Percentiles rank a stretch among this genome's conserved stretches.
phyloP scores from a whole-genome alignment of 2,113 vertebrate genomes.

The Peromyscus californicus region DNA sequence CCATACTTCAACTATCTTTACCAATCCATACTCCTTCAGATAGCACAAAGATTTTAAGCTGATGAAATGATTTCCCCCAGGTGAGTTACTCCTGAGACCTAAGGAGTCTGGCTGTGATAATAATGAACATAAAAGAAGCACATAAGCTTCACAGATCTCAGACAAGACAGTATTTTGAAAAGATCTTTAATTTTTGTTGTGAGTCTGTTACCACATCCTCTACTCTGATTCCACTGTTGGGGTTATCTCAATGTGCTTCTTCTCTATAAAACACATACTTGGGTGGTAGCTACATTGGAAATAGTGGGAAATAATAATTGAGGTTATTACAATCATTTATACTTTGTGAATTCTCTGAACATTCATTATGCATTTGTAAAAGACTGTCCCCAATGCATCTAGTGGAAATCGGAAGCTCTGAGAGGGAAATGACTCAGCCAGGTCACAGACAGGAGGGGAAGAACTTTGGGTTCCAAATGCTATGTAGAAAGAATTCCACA shows the following conservation, averaged over 20 bases:
- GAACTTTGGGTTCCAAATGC: neutral
- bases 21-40: neutral
- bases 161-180: neutral
- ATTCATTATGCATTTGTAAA: neutral
- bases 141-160: neutral
- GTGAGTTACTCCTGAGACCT: neutral
- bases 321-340: neutral
- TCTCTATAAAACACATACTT: neutral
- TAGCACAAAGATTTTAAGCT: constrained; percentile 7
- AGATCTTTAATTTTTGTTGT: neutral
- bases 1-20: neutral
- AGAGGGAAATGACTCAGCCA: neutral
- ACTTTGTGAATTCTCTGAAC: neutral
- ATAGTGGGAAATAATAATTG: constrained; percentile 8
- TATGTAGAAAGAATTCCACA: neutral
- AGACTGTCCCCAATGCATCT: neutral
- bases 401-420: constrained; percentile 16
- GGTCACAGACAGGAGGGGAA: neutral
- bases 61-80: constrained; percentile 21
- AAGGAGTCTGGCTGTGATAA: neutral
- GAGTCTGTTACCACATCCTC: neutral
- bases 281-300: neutral
- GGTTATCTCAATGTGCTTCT: neutral
- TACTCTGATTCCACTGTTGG: constrained; percentile 11
- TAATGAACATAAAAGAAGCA: neutral